Conservation (phyloP, 2,797 vertebrate genomes). For the Cephalopachus bancanus region DNA sequence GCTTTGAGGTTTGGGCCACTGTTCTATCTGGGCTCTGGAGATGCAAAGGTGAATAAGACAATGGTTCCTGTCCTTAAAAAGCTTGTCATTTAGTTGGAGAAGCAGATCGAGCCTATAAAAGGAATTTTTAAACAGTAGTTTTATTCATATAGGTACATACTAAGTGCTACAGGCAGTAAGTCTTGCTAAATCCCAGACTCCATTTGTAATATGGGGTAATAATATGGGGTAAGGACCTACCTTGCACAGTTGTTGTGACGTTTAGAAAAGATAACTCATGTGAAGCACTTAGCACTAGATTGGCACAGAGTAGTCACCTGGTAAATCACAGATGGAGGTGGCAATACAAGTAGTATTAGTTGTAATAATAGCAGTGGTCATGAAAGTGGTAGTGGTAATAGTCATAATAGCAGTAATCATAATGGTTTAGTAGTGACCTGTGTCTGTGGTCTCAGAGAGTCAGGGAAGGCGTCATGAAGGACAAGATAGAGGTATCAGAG, state of each 20-base stretch:
- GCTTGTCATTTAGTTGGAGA: neutral
- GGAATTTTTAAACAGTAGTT: neutral
- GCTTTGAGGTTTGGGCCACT: neutral
- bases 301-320: neutral
- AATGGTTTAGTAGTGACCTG: neutral
- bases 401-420: neutral
- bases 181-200: neutral
- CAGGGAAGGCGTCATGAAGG: neutral
- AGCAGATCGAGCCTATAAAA: neutral
- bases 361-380: accelerated
- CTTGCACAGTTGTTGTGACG: neutral
- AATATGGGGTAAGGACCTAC: neutral
- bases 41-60: neutral
- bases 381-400: no score
- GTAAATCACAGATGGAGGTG: no score
- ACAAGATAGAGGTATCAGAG: neutral
- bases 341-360: no score
- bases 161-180: neutral
- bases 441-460: neutral
- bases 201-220: neutral
- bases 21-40: neutral
- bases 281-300: neutral
- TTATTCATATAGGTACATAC: neutral
- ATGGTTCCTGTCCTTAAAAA: neutral
- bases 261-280: neutral